These are phyloP conservation scores for Salvelinus alpinus DNA, from an alignment of 2,113 vertebrate genomes.

Conservation along the genomic window DNA sequence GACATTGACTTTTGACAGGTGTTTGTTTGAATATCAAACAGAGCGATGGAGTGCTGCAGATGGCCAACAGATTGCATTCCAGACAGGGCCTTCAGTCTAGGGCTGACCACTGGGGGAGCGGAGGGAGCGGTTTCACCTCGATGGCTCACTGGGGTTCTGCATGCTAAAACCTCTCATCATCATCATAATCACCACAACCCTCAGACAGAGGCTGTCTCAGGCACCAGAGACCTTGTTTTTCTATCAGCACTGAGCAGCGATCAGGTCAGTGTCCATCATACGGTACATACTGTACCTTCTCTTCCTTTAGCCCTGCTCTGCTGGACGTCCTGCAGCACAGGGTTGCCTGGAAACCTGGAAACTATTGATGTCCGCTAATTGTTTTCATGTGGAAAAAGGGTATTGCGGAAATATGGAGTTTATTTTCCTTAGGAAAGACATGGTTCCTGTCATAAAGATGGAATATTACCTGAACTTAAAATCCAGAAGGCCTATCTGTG, in stretches of 20 bases:
- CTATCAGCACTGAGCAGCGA: slow-evolving; percentile 35
- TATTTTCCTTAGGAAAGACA: slow-evolving; percentile 13
- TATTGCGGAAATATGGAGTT: neutral
- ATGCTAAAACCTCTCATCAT: slow-evolving; percentile 36
- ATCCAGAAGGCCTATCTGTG: neutral
- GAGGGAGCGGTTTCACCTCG: slow-evolving; percentile 36
- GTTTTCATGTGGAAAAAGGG: slow-evolving; percentile 29
- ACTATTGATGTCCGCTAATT: slow-evolving; percentile 32
- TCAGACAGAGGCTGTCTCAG: slow-evolving; percentile 34
- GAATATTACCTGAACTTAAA: neutral
- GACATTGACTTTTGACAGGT: slow-evolving; percentile 71
- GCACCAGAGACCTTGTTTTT: slow-evolving; percentile 37
- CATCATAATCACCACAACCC: slow-evolving; percentile 34
- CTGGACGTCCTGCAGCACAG: neutral
- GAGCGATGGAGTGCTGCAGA: slow-evolving; percentile 66
- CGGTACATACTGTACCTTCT: slow-evolving; percentile 28
- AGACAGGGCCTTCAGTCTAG: slow-evolving; percentile 59
- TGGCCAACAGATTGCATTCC: slow-evolving; percentile 75
- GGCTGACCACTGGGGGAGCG: slow-evolving; percentile 25
- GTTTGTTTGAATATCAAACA: slow-evolving; percentile 77
- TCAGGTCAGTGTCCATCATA: slow-evolving; percentile 23
- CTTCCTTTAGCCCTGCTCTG: slow-evolving; percentile 24
- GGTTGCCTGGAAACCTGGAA: slow-evolving; percentile 33
- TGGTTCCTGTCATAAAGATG: neutral
- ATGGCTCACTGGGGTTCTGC: slow-evolving; percentile 49